Evolutionary conservation across 2,797 vertebrate genomes (phyloP).

Genomic region (Pangasius krempfi): DNA sequence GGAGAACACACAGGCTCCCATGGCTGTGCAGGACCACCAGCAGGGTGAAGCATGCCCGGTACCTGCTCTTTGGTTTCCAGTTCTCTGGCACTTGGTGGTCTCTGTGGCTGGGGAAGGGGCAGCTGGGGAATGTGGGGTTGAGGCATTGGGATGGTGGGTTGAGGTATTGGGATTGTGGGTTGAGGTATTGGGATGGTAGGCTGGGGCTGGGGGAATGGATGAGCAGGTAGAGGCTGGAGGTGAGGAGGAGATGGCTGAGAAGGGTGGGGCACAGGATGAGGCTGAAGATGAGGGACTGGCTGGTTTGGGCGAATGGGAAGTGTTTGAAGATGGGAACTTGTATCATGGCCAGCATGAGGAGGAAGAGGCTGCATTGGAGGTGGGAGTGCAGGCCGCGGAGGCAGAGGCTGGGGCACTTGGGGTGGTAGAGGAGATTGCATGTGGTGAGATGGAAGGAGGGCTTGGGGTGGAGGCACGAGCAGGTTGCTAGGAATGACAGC

Average conservation of each 20-base stretch:
- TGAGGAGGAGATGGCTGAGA: conserved; percentile 59
- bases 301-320: conserved; percentile 57
- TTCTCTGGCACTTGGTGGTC: conserved; percentile 90
- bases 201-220: conserved; percentile 65
- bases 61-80: conserved; percentile 92
- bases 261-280: conserved; percentile 68
- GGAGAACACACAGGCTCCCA: conserved; percentile 83
- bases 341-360: conserved; percentile 68
- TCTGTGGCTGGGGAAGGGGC: conserved; percentile 82
- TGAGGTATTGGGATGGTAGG: conserved; percentile 66
- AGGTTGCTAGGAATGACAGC: conserved; percentile 87
- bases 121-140: conserved; percentile 79
- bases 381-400: conserved; percentile 50
- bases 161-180: conserved; percentile 65
- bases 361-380: conserved; percentile 67
- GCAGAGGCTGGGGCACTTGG: conserved; percentile 59
- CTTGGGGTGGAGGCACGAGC: conserved; percentile 85
- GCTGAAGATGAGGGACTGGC: conserved; percentile 60
- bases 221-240: conserved; percentile 63
- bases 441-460: conserved; percentile 65
- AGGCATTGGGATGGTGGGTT: conserved; percentile 74
- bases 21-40: conserved; percentile 74
- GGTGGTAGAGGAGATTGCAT: conserved; percentile 58
- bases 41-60: conserved; percentile 70
- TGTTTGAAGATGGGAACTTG: conserved; percentile 52